These are phyloP conservation scores for Eretmocerus hayati DNA, from an alignment of 2,888 invertebrate genomes.

Conservation along the genomic window DNA sequence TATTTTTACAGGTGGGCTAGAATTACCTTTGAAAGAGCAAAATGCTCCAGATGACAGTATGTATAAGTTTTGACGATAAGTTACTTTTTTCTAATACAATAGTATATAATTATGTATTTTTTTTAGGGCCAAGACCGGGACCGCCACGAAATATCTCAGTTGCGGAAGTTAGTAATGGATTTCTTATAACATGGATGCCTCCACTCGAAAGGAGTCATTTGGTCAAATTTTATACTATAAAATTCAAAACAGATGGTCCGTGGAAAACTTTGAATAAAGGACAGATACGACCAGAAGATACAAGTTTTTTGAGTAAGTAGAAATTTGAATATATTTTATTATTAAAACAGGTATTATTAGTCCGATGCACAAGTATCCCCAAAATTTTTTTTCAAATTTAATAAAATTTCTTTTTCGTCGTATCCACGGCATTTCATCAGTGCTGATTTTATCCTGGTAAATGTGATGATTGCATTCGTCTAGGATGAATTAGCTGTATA, in stretches of 20 bases:
- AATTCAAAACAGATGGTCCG: slow-evolving; percentile 82
- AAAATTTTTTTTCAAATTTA: no score
- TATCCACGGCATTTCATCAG: no score
- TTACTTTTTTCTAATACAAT: no score
- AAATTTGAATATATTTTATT: background rate
- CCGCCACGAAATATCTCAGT: slow-evolving; percentile 86
- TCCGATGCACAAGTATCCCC: no score
- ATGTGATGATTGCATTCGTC: no score
- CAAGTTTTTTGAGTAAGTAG: slow-evolving; percentile 70
- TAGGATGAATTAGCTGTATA: no score
- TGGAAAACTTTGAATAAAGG: slow-evolving; percentile 86
- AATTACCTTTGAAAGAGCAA: slow-evolving; percentile 22
- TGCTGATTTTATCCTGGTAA: no score
- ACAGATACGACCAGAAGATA: slow-evolving; percentile 82
- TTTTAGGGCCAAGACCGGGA: slow-evolving; percentile 81
- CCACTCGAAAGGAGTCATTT: slow-evolving; percentile 74
- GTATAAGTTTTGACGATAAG: background rate
- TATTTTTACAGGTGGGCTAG: slow-evolving; percentile 24
- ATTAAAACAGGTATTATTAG: background rate
- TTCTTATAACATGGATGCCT: slow-evolving; percentile 84
- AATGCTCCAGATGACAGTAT: slow-evolving; percentile 14
- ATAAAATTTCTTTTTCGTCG: background rate
- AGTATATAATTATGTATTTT: background rate
- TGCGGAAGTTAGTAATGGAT: slow-evolving; percentile 81
- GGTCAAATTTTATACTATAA: slow-evolving; percentile 84